phyloP scores from a whole-genome alignment of 2,888 invertebrate species.

The Rhagium mordax region DNA sequence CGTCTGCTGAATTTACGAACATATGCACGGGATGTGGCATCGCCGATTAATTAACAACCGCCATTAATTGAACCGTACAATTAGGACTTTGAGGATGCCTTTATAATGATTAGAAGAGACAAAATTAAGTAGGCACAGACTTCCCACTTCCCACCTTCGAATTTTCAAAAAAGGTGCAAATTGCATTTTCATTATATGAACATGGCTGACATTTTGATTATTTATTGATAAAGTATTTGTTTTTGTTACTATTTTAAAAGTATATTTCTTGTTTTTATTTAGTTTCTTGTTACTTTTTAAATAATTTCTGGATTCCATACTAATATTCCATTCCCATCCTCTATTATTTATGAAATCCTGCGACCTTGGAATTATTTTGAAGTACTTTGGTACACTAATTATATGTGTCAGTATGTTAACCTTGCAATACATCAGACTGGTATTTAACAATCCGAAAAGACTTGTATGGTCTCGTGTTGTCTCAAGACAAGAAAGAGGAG shows the following conservation, averaged over 20 bases:
- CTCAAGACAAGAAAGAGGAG: not conserved
- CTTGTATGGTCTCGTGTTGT: not conserved
- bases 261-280: no score
- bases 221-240: no score
- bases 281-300: no score
- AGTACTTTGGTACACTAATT: not conserved
- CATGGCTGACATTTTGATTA: no score
- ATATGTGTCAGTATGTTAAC: not conserved
- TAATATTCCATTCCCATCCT: no score
- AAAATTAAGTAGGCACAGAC: no score
- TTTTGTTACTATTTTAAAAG: no score
- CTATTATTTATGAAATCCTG: no score
- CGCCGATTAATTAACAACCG: constrained; percentile 3
- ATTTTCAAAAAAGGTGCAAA: no score
- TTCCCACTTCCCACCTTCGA: no score
- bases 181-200: no score
- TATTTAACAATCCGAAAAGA: not conserved
- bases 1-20: constrained; percentile 1
- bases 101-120: not conserved
- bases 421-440: not conserved
- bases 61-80: constrained; percentile 1
- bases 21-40: not conserved
- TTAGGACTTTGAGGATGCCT: not conserved
- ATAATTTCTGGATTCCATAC: no score
- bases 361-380: not conserved